These are phyloP conservation scores for Hydrolagus affinis DNA, from an alignment of 2,113 vertebrate species.

Conservation along the genomic window DNA sequence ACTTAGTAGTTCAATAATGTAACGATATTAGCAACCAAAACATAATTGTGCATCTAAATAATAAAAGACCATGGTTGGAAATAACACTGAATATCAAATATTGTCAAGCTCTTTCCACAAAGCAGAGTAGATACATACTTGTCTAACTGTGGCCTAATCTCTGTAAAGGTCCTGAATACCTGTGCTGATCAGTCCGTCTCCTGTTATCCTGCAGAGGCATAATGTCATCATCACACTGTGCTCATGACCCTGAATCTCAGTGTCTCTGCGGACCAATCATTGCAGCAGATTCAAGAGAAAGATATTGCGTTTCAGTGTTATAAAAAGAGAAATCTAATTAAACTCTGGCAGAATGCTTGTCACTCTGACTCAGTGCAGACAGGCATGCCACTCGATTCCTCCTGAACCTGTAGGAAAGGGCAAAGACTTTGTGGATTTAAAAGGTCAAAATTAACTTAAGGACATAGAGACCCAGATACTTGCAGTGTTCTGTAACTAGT, in stretches of 20 bases:
- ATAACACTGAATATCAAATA: background rate
- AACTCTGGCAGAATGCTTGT: constrained; percentile 40
- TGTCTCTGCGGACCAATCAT: constrained; percentile 14
- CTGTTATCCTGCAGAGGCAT: constrained; percentile 15
- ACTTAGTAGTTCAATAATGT: background rate
- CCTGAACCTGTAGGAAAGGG: constrained; percentile 37
- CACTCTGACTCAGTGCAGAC: constrained; percentile 34
- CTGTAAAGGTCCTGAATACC: background rate
- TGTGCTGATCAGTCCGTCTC: background rate
- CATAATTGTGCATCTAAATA: background rate
- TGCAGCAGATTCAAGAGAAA: constrained; percentile 36
- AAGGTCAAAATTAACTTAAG: constrained; percentile 36
- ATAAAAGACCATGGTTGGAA: too few species aligned
- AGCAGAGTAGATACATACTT: background rate
- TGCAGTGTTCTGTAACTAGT: constrained; percentile 32
- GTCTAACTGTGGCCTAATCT: background rate
- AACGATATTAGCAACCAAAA: background rate
- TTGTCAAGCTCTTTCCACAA: constrained; percentile 4
- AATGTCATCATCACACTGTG: constrained; percentile 33
- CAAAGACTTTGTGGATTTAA: constrained; percentile 37
- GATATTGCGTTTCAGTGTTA: constrained; percentile 20
- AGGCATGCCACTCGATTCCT: constrained; percentile 30
- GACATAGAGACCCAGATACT: constrained; percentile 21
- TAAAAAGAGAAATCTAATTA: constrained; percentile 43
- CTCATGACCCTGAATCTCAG: constrained; percentile 19